phyloP scores from a whole-genome alignment of 2,113 vertebrate genomes.

The Columba janthina region DNA sequence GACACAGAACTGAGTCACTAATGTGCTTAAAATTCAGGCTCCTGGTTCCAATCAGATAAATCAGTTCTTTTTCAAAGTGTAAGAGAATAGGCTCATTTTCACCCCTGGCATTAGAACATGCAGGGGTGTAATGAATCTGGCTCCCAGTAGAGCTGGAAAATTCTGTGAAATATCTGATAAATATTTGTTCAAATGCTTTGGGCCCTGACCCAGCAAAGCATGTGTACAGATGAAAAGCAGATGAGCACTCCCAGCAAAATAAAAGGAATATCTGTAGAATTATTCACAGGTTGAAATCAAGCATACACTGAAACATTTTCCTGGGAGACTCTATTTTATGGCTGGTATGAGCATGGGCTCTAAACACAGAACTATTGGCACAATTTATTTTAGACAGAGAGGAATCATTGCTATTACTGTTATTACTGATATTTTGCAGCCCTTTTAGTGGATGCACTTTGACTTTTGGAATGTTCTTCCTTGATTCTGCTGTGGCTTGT shows the following conservation, averaged over 20 bases:
- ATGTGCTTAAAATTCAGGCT: slow-evolving; percentile 44
- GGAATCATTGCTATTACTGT: slow-evolving; percentile 17
- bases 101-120: neutral
- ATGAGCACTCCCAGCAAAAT: neutral
- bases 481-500: neutral
- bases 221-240: slow-evolving; percentile 19
- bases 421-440: neutral
- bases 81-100: slow-evolving; percentile 46
- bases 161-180: slow-evolving; percentile 42
- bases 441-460: neutral
- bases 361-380: neutral
- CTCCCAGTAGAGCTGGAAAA: slow-evolving; percentile 10
- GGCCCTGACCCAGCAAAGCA: slow-evolving; percentile 24
- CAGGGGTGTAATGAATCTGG: neutral
- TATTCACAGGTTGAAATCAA: slow-evolving; percentile 24
- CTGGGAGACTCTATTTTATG: neutral
- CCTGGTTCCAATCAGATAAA: slow-evolving; percentile 47
- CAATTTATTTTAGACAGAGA: slow-evolving; percentile 23
- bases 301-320: neutral
- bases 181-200: slow-evolving; percentile 59
- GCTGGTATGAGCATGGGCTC: neutral
- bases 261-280: slow-evolving; percentile 13
- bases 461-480: slow-evolving; percentile 3
- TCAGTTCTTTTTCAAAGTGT: neutral
- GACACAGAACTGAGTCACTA: slow-evolving; percentile 5